Base-by-base conservation (phyloP, 2,888 invertebrate species). In the Octodonta nipae region DNA sequence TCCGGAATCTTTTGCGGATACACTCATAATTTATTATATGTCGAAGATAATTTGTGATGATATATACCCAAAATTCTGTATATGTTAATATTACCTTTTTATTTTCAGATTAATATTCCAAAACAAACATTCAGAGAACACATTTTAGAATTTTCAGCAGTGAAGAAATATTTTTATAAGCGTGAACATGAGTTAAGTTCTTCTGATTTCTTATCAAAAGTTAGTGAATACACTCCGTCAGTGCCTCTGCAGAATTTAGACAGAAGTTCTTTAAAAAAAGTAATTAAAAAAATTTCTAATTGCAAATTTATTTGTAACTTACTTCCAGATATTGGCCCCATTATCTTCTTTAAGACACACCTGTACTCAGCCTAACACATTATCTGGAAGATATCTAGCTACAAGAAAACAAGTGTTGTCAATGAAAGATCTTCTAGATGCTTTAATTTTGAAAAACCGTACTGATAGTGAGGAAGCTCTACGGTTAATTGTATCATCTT, bases 161-260 rank as follows among this genome's bases (percentile, higher is more conserved):
- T 82, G 0, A 83, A 85, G 55, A 71, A 73, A 37, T 71, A 78
- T 43, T 81, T 78, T 51, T 85, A 85, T 52, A 64, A 69, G n/a
- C 64, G 67, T 17, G 71, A 75, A 46, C 73, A 73, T 46, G 53
- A 57, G 10, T 57, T 65, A 8, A 73, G 70, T 43, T 58, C 64
- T 2, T 45, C 47, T 2, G 63, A 61, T 7, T 72, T 75, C 37
- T 42, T 66, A 14, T 38, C 56, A 13, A 68, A 64, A 34, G 55
- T 72, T 17, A 45, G 45, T 10, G 59, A 58, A 29, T 61, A 60
- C 41, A 50, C 58, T 30, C 44, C 68, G 34, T 64, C 66, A 41
- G 47, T 66, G 28, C 57, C 64, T 15, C 43, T 74, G 12, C 61
- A 56, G 16, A 52, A 55, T 22, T 54, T 75, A 28, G 64, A 72